phyloP scores from a whole-genome alignment of 1,140 invertebrate genomes.

The Drosophila asahinai region DNA sequence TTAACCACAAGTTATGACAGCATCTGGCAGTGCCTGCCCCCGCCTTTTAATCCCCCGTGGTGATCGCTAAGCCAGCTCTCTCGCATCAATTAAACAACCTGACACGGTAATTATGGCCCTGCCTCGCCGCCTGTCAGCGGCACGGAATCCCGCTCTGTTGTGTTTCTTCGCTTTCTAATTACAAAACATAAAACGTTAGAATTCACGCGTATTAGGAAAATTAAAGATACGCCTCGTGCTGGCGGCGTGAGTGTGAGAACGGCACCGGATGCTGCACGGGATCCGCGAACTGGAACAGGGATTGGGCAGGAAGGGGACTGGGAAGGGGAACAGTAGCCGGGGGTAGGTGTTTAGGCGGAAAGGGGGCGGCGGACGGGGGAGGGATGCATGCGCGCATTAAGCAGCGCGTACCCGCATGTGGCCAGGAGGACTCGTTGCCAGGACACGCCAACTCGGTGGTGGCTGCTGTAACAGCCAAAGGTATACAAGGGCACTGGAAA shows the following conservation, averaged over 20 bases:
- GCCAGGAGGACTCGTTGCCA: slow-evolving; percentile 52
- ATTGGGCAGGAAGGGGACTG: neutral
- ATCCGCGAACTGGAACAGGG: slow-evolving; percentile 28
- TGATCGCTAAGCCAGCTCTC: slow-evolving; percentile 27
- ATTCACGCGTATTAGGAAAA: slow-evolving; percentile 83
- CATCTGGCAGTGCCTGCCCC: slow-evolving; percentile 28
- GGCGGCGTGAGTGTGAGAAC: slow-evolving; percentile 65
- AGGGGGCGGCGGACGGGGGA: slow-evolving; percentile 8
- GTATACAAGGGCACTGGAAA: slow-evolving; percentile 53
- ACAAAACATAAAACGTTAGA: slow-evolving; percentile 80
- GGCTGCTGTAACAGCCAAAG: slow-evolving; percentile 65
- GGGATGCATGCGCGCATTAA: slow-evolving; percentile 42
- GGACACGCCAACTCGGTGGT: slow-evolving; percentile 54
- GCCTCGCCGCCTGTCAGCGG: slow-evolving; percentile 43
- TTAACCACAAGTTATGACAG: slow-evolving; percentile 44
- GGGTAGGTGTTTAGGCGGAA: slow-evolving; percentile 24
- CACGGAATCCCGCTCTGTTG: slow-evolving; percentile 23
- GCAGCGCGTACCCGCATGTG: slow-evolving; percentile 62
- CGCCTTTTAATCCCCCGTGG: slow-evolving; percentile 19
- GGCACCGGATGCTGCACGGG: slow-evolving; percentile 70
- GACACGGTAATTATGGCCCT: slow-evolving; percentile 69
- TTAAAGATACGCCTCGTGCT: slow-evolving; percentile 71
- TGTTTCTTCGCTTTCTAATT: slow-evolving; percentile 68
- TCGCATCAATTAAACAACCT: slow-evolving; percentile 74
- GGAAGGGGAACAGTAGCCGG: slow-evolving; percentile 27